A percentile compares a stretch with the other conserved stretches of the same genome.
Evolutionary conservation across 1,140 invertebrate genomes (phyloP).

Genomic region (Aporrectodea caliginosa): DNA sequence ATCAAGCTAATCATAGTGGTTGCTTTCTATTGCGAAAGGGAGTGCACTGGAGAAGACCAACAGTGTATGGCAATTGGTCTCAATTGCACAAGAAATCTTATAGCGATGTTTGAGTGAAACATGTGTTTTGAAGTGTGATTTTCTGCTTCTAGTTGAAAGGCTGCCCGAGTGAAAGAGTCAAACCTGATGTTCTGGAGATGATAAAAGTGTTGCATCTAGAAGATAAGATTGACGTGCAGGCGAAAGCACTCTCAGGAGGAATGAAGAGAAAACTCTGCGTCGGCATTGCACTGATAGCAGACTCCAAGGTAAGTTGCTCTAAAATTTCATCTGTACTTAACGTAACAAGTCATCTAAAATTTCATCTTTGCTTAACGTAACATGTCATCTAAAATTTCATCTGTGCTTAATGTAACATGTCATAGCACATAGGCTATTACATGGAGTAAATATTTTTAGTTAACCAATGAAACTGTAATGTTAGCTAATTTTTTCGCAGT

Average conservation of each 20-base stretch:
- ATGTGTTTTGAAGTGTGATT: too few species aligned
- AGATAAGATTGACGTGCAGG: conserved; percentile 57
- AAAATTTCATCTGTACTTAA: not conserved
- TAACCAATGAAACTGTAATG: not conserved
- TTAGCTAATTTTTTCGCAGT: not conserved
- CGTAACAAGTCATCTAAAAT: too few species aligned
- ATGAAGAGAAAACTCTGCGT: conserved; percentile 58
- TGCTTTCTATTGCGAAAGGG: too few species aligned
- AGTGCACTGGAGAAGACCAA: too few species aligned
- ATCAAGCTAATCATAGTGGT: too few species aligned
- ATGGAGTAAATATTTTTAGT: not conserved
- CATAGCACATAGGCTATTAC: not conserved
- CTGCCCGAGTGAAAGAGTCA: conserved; percentile 59
- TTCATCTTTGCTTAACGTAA: not conserved
- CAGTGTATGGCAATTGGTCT: too few species aligned
- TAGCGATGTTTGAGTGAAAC: too few species aligned
- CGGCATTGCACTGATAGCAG: conserved; percentile 58
- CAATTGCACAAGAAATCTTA: too few species aligned
- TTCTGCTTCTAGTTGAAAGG: conserved; percentile 63
- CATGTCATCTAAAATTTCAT: too few species aligned
- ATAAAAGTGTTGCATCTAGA: conserved; percentile 61
- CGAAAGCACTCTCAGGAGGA: conserved; percentile 52
- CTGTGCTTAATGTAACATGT: not conserved
- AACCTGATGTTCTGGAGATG: conserved; percentile 56
- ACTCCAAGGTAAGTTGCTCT: conserved; percentile 45